Evolutionary conservation across 2,797 vertebrate species (phyloP).

Genomic region (Chrosomus eos): DNA sequence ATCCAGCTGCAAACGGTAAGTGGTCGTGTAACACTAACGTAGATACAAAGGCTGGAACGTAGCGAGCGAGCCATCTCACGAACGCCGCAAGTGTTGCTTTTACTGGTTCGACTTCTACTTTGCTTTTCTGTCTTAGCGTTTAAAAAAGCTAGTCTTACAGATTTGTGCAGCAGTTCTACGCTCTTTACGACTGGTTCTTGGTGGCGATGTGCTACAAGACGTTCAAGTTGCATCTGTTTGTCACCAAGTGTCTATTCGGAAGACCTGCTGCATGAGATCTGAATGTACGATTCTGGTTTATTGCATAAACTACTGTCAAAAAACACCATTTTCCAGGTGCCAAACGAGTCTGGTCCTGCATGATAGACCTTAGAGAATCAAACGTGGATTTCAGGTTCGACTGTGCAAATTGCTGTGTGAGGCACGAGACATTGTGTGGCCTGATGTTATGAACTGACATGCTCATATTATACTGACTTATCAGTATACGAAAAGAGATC

Average conservation of each 20-base stretch:
- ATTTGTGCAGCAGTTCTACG: not conserved
- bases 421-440: conserved; percentile 18
- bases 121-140: conserved; percentile 12
- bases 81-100: conserved; percentile 26
- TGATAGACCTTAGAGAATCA: conserved; percentile 5
- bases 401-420: not conserved
- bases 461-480: conserved; percentile 3
- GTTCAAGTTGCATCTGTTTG: conserved; percentile 14
- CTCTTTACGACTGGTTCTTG: not conserved
- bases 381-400: not conserved
- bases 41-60: conserved; percentile 39
- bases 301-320: not conserved
- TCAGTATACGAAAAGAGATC: not conserved
- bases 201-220: conserved; percentile 17
- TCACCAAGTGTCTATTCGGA: not conserved
- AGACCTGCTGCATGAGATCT: conserved; percentile 12
- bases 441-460: conserved; percentile 32
- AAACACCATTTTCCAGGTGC: not conserved
- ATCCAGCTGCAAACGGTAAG: conserved; percentile 58
- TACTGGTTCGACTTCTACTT: not conserved
- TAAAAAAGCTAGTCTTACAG: not conserved
- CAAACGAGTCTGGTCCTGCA: not conserved
- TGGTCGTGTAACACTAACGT: conserved; percentile 29
- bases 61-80: conserved; percentile 31
- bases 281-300: conserved; percentile 7